Evolutionary conservation across 92 coral and sea anemone species (phyloP), one percentile per base, ranked within the genome.

Genomic region (Galaxea fascicularis): DNA sequence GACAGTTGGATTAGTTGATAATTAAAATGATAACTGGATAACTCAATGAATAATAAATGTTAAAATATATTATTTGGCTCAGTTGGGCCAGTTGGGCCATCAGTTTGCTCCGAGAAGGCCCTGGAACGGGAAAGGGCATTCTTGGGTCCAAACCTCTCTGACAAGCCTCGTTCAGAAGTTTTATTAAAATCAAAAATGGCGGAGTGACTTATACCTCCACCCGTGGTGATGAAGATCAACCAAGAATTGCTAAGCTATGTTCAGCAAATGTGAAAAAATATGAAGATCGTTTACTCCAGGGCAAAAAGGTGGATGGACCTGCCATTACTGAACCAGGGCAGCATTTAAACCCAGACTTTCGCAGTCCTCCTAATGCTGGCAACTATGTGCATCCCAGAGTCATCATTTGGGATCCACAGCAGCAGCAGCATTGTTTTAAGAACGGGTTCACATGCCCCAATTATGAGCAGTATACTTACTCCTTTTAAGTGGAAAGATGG

Each of bases 401-500:
- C n/a, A n/a, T n/a, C n/a, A n/a, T n/a, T n/a, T n/a, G 76, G 65
- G 76, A 65, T 45, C 76, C 85, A 11, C 24, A 53, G 46, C 63
- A 65, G 60, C 84, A 81, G 53, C 51, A 49, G 22, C 74, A 74
- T 52, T 49, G n/a, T 53, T 53, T 66, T 39, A 54, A 82, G 8
- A 41, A 58, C 0, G 35, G 77, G 18, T 12, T 82, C 29, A 71
- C 67, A 20, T 81, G 86, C 22, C 86, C 85, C 64, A 78, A 81
- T 81, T 71, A 81, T 39, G 86, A 81, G 28, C 0, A 56, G 73
- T 10, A 11, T 26, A 3, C 76, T 80, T 47, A 45, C 8, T 20
- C 74, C 63, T 7, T 80, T 76, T 52, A 80, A 80, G 64, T 80
- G 85, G 85, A 80, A 80, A 80, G 85, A 80, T 46, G 85, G 76